Conservation (phyloP, 2,113 vertebrate species). For the Silurus asotus region DNA sequence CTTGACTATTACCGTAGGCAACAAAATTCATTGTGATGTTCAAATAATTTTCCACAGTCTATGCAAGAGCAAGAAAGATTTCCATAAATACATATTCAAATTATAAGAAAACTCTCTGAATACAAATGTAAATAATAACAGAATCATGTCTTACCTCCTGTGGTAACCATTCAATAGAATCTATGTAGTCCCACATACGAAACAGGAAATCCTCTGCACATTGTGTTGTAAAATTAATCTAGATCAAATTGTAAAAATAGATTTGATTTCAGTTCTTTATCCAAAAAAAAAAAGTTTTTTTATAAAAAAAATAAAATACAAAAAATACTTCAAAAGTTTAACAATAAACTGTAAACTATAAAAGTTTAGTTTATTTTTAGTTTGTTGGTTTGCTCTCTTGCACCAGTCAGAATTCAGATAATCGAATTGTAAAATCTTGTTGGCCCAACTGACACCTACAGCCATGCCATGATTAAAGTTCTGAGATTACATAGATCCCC, state of each 20-base stretch:
- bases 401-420: too few species aligned
- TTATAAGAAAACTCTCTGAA: background rate
- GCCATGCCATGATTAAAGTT: too few species aligned
- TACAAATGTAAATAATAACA: background rate
- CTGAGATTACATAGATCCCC: too few species aligned
- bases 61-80: background rate
- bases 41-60: background rate
- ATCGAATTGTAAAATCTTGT: too few species aligned
- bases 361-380: too few species aligned
- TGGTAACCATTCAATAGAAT: background rate
- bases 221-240: accelerated
- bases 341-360: too few species aligned
- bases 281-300: too few species aligned
- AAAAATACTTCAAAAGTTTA: too few species aligned
- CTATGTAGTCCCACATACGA: background rate
- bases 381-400: too few species aligned
- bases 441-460: too few species aligned
- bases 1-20: background rate
- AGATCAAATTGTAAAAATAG: background rate
- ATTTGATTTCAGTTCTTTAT: background rate
- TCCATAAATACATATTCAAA: background rate
- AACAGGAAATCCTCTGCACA: background rate
- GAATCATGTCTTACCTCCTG: background rate
- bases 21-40: background rate
- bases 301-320: too few species aligned